These are phyloP conservation scores for Phymastichus coffea DNA, from an alignment of 1,140 invertebrate genomes.

Conservation along the genomic window DNA sequence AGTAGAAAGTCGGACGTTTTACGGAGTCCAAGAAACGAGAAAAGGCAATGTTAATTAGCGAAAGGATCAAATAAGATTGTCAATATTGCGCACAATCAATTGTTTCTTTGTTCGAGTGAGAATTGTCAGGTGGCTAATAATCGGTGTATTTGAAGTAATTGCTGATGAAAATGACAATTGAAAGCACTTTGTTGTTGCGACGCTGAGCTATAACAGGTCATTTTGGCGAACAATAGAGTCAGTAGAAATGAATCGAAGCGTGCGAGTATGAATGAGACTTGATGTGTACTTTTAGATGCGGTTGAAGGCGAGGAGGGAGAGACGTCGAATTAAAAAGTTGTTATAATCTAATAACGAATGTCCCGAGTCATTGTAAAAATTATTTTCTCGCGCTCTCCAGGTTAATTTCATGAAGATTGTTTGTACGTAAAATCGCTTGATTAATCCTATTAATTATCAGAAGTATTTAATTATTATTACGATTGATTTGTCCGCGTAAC, in stretches of 20 bases:
- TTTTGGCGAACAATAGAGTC: too few relatives aligned
- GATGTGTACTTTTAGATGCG: conserved; percentile 12
- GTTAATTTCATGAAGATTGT: neutral
- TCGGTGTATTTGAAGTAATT: neutral
- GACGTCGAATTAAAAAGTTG: neutral
- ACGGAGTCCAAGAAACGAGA: too few relatives aligned
- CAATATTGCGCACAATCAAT: neutral
- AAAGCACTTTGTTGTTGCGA: too few relatives aligned
- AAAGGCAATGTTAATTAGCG: too few relatives aligned
- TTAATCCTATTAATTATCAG: neutral
- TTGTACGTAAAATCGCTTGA: conserved; percentile 3
- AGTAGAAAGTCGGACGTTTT: too few relatives aligned
- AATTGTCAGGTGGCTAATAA: conserved; percentile 3
- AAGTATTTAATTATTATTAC: neutral
- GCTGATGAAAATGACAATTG: too few relatives aligned
- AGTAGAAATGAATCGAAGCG: too few relatives aligned
- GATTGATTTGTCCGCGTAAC: neutral
- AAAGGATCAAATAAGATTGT: neutral
- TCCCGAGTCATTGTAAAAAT: neutral
- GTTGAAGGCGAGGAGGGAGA: neutral
- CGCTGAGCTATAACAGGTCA: too few relatives aligned
- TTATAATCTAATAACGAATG: neutral
- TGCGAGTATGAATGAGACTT: too few relatives aligned
- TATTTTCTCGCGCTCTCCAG: neutral
- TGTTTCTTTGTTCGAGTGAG: neutral